These are phyloP conservation scores for Polydesmus complanatus DNA, from an alignment of 2,888 invertebrate species.

Conservation along the genomic window DNA sequence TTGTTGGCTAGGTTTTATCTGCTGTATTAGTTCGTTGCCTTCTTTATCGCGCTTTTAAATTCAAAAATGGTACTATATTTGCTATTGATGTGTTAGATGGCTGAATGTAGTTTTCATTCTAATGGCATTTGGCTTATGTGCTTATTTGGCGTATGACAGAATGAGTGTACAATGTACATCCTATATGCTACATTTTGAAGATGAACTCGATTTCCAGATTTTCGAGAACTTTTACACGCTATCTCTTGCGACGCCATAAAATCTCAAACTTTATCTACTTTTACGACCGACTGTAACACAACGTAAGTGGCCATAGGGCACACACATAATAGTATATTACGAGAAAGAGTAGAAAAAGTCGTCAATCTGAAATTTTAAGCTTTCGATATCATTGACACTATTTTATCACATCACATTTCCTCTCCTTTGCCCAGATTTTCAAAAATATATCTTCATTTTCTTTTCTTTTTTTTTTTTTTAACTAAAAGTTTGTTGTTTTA, in stretches of 20 bases:
- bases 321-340: not conserved
- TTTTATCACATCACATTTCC: not conserved
- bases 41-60: too few relatives aligned
- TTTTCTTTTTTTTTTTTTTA: not conserved
- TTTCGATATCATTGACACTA: not conserved
- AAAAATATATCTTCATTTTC: not conserved
- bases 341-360: not conserved
- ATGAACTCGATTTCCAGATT: not conserved
- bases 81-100: too few relatives aligned
- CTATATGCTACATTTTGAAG: too few relatives aligned
- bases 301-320: not conserved
- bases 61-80: too few relatives aligned
- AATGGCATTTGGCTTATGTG: too few relatives aligned
- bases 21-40: too few relatives aligned
- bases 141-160: too few relatives aligned
- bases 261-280: conserved; percentile 1
- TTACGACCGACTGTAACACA: not conserved
- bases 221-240: conserved; percentile 2
- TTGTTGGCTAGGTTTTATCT: too few relatives aligned
- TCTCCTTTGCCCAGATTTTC: not conserved
- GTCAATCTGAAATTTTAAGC: not conserved
- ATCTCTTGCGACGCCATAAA: conserved; percentile 4
- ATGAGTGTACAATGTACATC: not conserved
- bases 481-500: not conserved
- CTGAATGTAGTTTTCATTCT: too few relatives aligned